Conservation (phyloP, 2,888 invertebrate genomes). For the Cyclophora punctaria region DNA sequence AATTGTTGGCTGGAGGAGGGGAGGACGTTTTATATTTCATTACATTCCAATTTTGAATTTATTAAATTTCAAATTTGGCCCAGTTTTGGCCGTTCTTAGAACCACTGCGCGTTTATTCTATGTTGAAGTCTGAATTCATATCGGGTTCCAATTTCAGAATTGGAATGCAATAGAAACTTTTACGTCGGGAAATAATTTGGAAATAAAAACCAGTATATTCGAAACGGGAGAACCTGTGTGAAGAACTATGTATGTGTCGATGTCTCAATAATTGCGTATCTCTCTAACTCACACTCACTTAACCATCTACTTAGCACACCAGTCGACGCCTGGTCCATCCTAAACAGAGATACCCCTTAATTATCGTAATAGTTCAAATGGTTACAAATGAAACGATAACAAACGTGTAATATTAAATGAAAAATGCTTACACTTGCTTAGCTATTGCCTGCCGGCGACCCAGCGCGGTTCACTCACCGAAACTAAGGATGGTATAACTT, state of each 20-base stretch:
- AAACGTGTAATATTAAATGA: slow-evolving; percentile 70
- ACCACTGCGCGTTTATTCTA: too few relatives aligned
- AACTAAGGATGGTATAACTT: slow-evolving; percentile 64
- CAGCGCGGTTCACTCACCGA: slow-evolving; percentile 45
- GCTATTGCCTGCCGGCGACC: slow-evolving; percentile 62
- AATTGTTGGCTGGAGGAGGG: slow-evolving; percentile 37
- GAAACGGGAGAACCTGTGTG: slow-evolving; percentile 55
- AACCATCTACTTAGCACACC: slow-evolving; percentile 66
- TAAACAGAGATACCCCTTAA: slow-evolving; percentile 71
- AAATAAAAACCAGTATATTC: slow-evolving; percentile 50
- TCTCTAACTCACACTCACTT: slow-evolving; percentile 49
- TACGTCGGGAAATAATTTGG: slow-evolving; percentile 37
- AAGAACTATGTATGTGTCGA: slow-evolving; percentile 60
- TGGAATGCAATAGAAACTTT: slow-evolving; percentile 9
- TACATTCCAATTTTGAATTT: slow-evolving; percentile 10
- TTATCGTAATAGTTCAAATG: slow-evolving; percentile 71
- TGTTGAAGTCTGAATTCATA: too few relatives aligned
- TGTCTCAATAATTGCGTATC: slow-evolving; percentile 60
- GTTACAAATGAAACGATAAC: slow-evolving; percentile 73
- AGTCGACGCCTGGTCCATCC: slow-evolving; percentile 75
- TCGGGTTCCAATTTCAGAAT: background rate
- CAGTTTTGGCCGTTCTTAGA: too few relatives aligned
- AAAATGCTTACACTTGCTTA: slow-evolving; percentile 73
- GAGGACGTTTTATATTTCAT: slow-evolving; percentile 18
- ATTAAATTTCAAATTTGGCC: slow-evolving; percentile 6